Percentiles rank a stretch among this genome's conserved stretches.
Evolutionary conservation across 2,113 vertebrate species (phyloP).

Genomic region (Plotosus lineatus): DNA sequence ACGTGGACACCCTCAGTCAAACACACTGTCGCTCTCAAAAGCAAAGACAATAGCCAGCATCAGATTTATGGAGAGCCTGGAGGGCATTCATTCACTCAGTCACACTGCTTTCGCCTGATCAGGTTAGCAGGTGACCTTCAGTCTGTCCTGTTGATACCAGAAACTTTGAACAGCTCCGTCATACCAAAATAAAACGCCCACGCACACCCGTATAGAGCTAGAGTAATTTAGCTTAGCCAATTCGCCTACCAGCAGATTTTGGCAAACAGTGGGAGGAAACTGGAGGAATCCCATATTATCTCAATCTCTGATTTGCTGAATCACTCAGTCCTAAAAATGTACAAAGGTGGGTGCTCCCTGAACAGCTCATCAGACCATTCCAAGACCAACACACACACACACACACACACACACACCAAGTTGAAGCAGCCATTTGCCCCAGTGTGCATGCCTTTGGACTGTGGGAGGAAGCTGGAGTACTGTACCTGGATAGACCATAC

Average conservation of each 20-base stretch:
- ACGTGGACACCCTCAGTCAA: background rate
- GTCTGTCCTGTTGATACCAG: background rate
- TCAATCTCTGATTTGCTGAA: no score
- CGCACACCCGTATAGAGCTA: background rate
- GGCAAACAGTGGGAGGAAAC: background rate
- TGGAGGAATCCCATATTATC: background rate
- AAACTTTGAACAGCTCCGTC: background rate
- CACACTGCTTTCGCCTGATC: background rate
- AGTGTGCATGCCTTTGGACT: no score
- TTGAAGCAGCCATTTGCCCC: no score
- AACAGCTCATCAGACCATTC: no score
- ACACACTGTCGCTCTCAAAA: no score
- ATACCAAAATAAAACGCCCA: background rate
- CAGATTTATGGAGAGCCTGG: background rate
- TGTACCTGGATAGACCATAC: no score
- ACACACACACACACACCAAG: no score
- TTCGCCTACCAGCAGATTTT: background rate
- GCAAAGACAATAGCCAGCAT: background rate
- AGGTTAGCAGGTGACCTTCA: background rate
- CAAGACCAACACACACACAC: no score
- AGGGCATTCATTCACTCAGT: background rate
- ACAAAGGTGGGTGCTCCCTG: no score
- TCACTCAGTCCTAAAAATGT: background rate
- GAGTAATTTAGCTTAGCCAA: background rate
- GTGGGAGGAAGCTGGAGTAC: no score